Conservation (phyloP, 2,888 invertebrate species). For the Epinotia ramella region DNA sequence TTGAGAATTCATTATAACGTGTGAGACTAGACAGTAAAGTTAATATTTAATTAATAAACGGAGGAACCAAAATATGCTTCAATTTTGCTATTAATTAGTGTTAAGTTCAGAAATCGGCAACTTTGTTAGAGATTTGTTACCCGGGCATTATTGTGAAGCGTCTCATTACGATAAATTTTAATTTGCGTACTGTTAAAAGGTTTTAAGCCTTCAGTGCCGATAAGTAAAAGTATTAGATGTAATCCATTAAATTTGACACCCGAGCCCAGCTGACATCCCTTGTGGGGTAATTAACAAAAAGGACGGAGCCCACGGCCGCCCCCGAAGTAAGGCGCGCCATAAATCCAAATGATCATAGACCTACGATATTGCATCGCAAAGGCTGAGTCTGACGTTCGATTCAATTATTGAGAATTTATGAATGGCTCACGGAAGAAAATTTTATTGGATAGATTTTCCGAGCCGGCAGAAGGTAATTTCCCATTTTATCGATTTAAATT, state of each 20-base stretch:
- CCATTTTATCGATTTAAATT: constrained; percentile 70
- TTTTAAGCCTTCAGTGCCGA: constrained; percentile 58
- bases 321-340: constrained; percentile 51
- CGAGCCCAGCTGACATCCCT: constrained; percentile 57
- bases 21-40: background rate
- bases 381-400: constrained; percentile 70
- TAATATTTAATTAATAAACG: constrained; percentile 3
- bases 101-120: constrained; percentile 29
- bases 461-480: constrained; percentile 67
- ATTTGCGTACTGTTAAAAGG: constrained; percentile 66
- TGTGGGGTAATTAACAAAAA: constrained; percentile 68
- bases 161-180: constrained; percentile 55
- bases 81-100: constrained; percentile 2
- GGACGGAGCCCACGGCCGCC: constrained; percentile 51
- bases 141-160: constrained; percentile 42
- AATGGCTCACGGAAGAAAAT: constrained; percentile 72
- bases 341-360: constrained; percentile 69
- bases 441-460: constrained; percentile 75
- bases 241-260: constrained; percentile 68
- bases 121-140: constrained; percentile 21
- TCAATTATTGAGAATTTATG: constrained; percentile 80
- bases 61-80: background rate
- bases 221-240: constrained; percentile 54
- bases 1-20: background rate
- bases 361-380: constrained; percentile 66